Evolutionary conservation across 2,797 vertebrate species (phyloP).

Genomic region (Myotis findleyi): DNA sequence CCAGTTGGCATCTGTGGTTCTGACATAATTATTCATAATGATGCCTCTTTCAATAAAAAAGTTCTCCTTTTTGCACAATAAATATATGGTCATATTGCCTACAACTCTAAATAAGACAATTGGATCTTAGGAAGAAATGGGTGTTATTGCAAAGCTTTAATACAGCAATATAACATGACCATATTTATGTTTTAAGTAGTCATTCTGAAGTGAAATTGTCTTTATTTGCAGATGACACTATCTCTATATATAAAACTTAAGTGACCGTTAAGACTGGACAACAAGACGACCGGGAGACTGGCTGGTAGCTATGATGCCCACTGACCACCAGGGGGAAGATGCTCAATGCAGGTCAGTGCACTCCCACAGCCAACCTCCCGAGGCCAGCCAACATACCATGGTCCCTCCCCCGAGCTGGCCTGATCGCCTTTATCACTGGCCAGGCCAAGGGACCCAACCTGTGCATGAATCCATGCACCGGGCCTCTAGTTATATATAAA

Average conservation of each 20-base stretch:
- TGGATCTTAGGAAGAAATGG: background rate
- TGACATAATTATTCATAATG: background rate
- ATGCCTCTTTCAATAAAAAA: background rate
- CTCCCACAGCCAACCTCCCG: too few species aligned
- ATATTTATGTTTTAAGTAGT: background rate
- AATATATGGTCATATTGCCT: background rate
- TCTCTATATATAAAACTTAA: background rate
- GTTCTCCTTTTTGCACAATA: background rate
- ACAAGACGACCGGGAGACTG: too few species aligned
- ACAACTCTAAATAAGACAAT: background rate
- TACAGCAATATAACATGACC: background rate
- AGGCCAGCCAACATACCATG: too few species aligned
- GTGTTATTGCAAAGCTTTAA: background rate
- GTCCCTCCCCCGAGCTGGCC: too few species aligned
- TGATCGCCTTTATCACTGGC: rapidly evolving
- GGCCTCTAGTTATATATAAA: background rate
- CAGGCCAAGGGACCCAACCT: too few species aligned
- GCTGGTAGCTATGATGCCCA: too few species aligned
- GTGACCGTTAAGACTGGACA: too few species aligned
- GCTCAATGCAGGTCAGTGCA: too few species aligned
- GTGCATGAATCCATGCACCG: too few species aligned
- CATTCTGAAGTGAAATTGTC: background rate
- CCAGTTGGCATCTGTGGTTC: background rate
- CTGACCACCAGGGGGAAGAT: too few species aligned
- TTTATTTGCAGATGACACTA: background rate